Base-by-base conservation (phyloP, 2,113 vertebrate species). In the Atrichornis clamosus region DNA sequence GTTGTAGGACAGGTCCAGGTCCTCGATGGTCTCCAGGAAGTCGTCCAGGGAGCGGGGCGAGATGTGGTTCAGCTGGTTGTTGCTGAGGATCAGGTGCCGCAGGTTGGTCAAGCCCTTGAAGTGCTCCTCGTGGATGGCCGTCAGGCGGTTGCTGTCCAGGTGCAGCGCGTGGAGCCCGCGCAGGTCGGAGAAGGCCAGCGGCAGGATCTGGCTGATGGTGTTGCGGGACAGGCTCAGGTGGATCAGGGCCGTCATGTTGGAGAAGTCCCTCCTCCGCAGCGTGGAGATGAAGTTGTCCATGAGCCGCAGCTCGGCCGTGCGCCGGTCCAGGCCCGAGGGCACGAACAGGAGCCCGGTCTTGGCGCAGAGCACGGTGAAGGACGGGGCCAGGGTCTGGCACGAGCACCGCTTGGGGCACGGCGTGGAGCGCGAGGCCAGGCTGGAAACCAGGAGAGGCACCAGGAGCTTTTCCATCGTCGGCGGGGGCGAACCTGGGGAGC, bases 1-100 rank as follows among this genome's bases (percentile, higher is more conserved):
- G 88, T 99, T 99, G 95, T 99, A 99, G n/a, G 99, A 99, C 21
- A 99, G 94, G n/a, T 99, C 99, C 15, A 99, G 87, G 50, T 99
- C 99, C 93, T 99, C 99, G 3, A 99, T 97, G 0, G 98, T 99
- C 79, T 98, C 98, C 5, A 98, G 74, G 44, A 99, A 99, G 84
- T 99, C 99, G 2, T 99, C 99, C 91, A 99, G 91, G 0, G 99
- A 98, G 1, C 97, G 90, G 0, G 99, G 98, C 1, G 99, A 99
- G 91, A 99, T 98, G 47, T 97, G 98, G 37, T 98, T 98, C 10
- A 99, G 94, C 90, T 99, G 99, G 79, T 99, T 99, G 98, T 99
- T 99, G 67, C 99, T 99, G 18, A 99, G 96, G 62, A 99, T 99
- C 7, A 99, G 87, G 65, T 99, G 99, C 3, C 99, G 97, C 3